Evolutionary conservation across 2,888 invertebrate species (phyloP), one percentile per base, ranked within the genome.

Genomic region (Branchinecta sandiegonensis): DNA sequence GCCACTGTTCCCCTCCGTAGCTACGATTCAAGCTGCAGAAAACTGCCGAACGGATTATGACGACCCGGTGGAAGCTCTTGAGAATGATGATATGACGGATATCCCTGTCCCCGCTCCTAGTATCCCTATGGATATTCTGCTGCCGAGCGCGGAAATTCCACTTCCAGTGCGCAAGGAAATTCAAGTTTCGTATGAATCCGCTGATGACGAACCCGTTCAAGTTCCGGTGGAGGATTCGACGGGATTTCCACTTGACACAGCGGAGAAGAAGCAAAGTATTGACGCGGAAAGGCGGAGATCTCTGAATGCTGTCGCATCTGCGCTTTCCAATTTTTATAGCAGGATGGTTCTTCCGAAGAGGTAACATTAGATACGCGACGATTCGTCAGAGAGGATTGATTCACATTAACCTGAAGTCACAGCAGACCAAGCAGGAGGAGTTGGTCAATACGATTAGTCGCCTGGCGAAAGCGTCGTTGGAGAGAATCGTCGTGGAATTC

Each of bases 21-120:
- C 63, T 8, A 23, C 63, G 9, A 56, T 56, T n/a, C 63, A n/a
- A 9, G n/a, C 63, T 10, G 63, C 10, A 8, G 63, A 56, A 9
- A 23, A 56, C 8, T 23, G 11, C n/a, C 14, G 23, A 56, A 56
- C n/a, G 2, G 63, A 56, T 23, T 56, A 56, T 56, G 10, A 56
- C 23, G 63, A 56, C 63, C 63, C 63, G 63, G n/a, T 11, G 63
- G 63, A 56, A 8, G 63, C 63, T 56, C 23, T 56, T 56, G 63
- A 56, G n/a, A 37, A 37, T 37, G 63, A 56, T 10, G 63, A 56
- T 9, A 9, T 56, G 9, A 56, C 9, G n/a, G 63, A 56, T 56
- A 56, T 56, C 1, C 63, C 63, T 11, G 63, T 56, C 23, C 63
- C 63, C 63, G 63, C n/a, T 23, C 4, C 37, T 37, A 56, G 23